These are phyloP conservation scores for Riparia riparia DNA, from an alignment of 2,113 vertebrate genomes.

Conservation along the genomic window DNA sequence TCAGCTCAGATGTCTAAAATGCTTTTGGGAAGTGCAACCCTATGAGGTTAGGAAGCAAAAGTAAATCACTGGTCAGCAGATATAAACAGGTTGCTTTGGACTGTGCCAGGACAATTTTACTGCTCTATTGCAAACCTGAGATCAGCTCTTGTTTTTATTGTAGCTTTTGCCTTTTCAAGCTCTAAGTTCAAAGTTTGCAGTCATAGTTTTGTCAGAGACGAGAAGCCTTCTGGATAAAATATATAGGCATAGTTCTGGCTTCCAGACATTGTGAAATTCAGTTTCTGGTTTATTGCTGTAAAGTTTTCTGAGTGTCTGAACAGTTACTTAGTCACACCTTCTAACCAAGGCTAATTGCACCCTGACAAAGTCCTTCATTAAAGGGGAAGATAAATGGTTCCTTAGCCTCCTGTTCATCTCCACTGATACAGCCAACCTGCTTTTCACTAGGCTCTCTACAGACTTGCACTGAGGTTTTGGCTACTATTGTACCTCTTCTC, in stretches of 20 bases:
- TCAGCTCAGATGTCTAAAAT: slow-evolving; percentile 49
- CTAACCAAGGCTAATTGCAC: not conserved
- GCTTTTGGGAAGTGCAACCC: slow-evolving; percentile 40
- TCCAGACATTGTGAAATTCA: not conserved
- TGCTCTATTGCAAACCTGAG: not conserved
- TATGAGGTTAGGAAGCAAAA: slow-evolving; percentile 60
- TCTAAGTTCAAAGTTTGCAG: not conserved
- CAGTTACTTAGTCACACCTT: not conserved
- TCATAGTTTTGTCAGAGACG: not conserved
- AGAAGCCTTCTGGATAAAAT: not conserved
- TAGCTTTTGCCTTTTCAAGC: not conserved
- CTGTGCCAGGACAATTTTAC: not conserved
- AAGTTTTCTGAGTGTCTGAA: not conserved
- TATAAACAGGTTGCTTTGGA: not conserved
- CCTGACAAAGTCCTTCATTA: not conserved
- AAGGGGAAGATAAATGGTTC: not conserved
- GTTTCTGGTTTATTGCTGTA: not conserved
- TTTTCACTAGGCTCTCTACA: not conserved
- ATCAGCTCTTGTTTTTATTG: not conserved
- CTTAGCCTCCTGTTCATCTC: not conserved
- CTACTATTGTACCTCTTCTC: not conserved
- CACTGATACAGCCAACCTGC: not conserved
- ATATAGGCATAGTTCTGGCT: not conserved
- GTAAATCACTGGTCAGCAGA: slow-evolving; percentile 48
- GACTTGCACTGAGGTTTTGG: not conserved